These are phyloP conservation scores for Mamestra brassicae DNA, from an alignment of 2,888 invertebrate genomes.

Conservation along the genomic window DNA sequence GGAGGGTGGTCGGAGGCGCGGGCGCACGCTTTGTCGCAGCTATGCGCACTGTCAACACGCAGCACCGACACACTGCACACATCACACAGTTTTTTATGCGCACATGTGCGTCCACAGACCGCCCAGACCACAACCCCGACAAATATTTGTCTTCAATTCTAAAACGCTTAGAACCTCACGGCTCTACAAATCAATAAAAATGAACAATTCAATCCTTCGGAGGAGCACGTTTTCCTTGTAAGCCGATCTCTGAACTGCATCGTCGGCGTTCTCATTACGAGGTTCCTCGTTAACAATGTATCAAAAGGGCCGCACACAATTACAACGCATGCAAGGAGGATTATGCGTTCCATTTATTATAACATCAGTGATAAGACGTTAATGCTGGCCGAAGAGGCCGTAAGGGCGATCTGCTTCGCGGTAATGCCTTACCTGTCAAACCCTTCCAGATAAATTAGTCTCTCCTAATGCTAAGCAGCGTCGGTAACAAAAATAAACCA, in stretches of 20 bases:
- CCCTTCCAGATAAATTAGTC: slow-evolving; percentile 86
- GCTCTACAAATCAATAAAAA: slow-evolving; percentile 81
- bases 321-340: slow-evolving; percentile 64
- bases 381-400: slow-evolving; percentile 71
- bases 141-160: slow-evolving; percentile 90
- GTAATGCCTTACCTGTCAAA: slow-evolving; percentile 85
- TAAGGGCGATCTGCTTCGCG: slow-evolving; percentile 78
- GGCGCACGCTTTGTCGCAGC: slow-evolving; percentile 80
- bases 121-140: slow-evolving; percentile 84
- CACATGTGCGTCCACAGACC: slow-evolving; percentile 85
- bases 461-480: slow-evolving; percentile 84
- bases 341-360: slow-evolving; percentile 72
- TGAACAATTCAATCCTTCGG: slow-evolving; percentile 76
- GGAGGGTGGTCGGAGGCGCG: slow-evolving; percentile 81
- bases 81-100: slow-evolving; percentile 85
- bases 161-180: slow-evolving; percentile 85
- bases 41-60: slow-evolving; percentile 89
- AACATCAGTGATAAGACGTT: slow-evolving; percentile 73
- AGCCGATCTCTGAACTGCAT: slow-evolving; percentile 57
- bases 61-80: slow-evolving; percentile 79
- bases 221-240: slow-evolving; percentile 61
- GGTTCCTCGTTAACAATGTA: slow-evolving; percentile 51
- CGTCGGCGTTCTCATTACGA: slow-evolving; percentile 61
- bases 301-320: slow-evolving; percentile 63
- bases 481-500: slow-evolving; percentile 86